Base-by-base conservation (phyloP, 2,113 vertebrate species). In the Mus spicilegus region DNA sequence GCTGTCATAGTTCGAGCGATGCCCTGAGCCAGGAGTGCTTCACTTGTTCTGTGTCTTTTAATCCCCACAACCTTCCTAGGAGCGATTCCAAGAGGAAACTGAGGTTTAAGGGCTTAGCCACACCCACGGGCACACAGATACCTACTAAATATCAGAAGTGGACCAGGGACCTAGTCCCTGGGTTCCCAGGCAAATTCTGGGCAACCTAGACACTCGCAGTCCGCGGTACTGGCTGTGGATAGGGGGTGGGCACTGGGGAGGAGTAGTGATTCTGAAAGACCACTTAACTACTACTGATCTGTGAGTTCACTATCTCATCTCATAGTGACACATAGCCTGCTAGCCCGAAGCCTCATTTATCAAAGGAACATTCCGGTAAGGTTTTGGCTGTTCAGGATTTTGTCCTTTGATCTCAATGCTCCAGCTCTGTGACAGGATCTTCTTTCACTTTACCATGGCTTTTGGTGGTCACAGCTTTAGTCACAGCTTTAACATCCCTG, bases 31-130 rank as follows among this genome's bases (percentile, higher is more conserved):
- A 76, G 72, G 11, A 36, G 33, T 0, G 5, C 81, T 63, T 78
- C n/a, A 7, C 51, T 75, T 5, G 46, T 2, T 63, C 14, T 8
- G 3, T 36, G 89, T 46, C 73, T 73, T 92, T 58, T 51, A 36
- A 58, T 85, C 70, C 63, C 75, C 61, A 73, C 54, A 14, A 63
- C 51, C 36, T 7, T n/a, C 24, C 51, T 26, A 82, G 91, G 85
- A 88, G 63, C 5, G 70, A 65, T 46, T 58, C 81, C 86, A 3
- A 75, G 67, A 84, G 78, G 90, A 89, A 92, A 70, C 56, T 20
- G 51, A 92, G 87, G 87, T 70, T 51, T 81, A 75, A 85, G 92
- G n/a, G 49, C 70, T 54, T 77, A 91, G 85, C 54, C 90, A 75
- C 84, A 28, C 39, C 39, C 67, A 63, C 84, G 88, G 36, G 86